A percentile compares a stretch with the other conserved stretches of the same genome.
phyloP scores from a whole-genome alignment of 2,113 vertebrate species.

The Myrmecophaga tridactyla region DNA sequence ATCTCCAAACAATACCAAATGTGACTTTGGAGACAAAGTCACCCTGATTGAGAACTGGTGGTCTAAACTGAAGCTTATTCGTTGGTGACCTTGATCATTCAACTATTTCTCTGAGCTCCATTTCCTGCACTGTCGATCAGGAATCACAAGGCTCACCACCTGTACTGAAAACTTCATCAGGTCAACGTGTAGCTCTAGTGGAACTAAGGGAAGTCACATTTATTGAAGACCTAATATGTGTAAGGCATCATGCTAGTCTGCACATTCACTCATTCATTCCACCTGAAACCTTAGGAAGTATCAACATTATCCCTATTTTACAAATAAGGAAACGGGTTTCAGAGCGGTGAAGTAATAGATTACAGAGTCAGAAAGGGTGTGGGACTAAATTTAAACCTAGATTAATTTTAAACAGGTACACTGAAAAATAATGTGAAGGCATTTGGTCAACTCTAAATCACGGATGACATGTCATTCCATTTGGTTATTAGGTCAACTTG shows the following conservation, averaged over 20 bases:
- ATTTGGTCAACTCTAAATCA: not conserved
- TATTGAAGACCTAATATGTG: fast-evolving
- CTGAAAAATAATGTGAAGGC: not conserved
- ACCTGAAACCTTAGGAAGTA: not conserved
- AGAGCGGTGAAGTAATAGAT: not conserved
- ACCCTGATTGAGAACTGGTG: not conserved
- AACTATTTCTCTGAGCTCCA: not conserved
- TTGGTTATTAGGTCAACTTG: not conserved
- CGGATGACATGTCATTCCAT: not conserved
- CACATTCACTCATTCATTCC: not conserved
- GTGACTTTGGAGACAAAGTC: not conserved
- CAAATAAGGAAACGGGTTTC: not conserved
- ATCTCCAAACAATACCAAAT: not conserved
- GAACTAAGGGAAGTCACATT: not conserved
- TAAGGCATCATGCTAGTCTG: not conserved
- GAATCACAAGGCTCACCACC: not conserved
- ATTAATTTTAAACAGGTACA: not conserved
- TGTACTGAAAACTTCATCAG: not conserved
- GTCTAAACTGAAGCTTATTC: not conserved
- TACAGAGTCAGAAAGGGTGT: not conserved
- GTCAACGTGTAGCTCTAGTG: not conserved
- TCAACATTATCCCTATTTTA: not conserved
- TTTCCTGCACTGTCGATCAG: no score
- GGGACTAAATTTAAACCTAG: not conserved
- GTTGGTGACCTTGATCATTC: not conserved